Percentiles rank a stretch among this genome's conserved stretches.
Conservation (phyloP, 2,797 vertebrate species). For the Danio kyathit region DNA sequence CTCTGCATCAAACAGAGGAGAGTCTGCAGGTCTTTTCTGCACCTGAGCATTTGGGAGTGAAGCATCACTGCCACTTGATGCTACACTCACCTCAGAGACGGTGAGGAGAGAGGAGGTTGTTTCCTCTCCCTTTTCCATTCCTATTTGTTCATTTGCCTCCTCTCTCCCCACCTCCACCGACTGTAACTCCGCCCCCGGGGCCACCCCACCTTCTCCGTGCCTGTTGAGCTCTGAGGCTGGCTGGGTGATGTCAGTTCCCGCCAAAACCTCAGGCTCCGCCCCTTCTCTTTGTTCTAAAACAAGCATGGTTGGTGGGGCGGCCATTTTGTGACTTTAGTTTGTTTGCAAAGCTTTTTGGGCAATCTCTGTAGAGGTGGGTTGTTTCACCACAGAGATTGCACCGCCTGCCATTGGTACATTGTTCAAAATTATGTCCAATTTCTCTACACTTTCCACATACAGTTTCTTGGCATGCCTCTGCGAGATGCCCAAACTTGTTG, state of each 20-base stretch:
- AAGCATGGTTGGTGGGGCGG: too few relatives aligned
- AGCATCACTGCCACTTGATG: accelerated
- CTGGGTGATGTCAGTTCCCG: neutral
- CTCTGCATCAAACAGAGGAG: neutral
- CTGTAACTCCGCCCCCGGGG: neutral
- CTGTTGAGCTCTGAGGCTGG: neutral
- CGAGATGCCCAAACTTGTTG: too few relatives aligned
- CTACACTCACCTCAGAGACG: neutral
- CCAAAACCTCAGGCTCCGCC: too few relatives aligned
- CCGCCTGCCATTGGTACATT: too few relatives aligned
- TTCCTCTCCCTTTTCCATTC: neutral
- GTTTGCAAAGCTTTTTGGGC: neutral
- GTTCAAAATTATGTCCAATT: too few relatives aligned
- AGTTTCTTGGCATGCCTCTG: too few relatives aligned
- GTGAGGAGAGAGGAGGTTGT: neutral
- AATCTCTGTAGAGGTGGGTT: neutral
- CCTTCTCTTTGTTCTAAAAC: neutral
- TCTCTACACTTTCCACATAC: slow-evolving; percentile 24
- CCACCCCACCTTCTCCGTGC: neutral
- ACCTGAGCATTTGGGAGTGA: slow-evolving; percentile 2
- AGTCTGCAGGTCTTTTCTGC: slow-evolving; percentile 6
- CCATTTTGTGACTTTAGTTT: too few relatives aligned
- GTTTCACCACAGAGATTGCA: too few relatives aligned
- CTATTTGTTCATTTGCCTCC: neutral
- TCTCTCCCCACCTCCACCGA: too few relatives aligned